Conservation (phyloP, 2,113 vertebrate genomes). For the Microcebus tavaratra region DNA sequence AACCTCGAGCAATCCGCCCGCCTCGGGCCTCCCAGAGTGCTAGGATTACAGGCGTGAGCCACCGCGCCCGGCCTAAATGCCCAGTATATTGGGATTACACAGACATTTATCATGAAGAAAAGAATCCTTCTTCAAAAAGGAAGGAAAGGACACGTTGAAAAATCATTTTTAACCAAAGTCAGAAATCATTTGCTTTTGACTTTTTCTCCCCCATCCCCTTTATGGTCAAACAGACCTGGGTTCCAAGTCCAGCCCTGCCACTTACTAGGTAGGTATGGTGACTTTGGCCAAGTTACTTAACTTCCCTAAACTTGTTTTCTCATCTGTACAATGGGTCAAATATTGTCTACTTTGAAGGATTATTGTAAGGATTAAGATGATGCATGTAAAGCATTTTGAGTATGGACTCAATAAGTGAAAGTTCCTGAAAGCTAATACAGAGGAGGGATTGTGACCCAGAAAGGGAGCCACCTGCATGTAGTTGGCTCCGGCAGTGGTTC, state of each 20-base stretch:
- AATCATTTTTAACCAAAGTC: background rate
- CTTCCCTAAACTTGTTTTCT: background rate
- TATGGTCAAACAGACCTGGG: background rate
- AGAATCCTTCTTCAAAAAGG: background rate
- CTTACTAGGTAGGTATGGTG: background rate
- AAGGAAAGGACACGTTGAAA: background rate
- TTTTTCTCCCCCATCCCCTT: background rate
- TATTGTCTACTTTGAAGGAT: background rate
- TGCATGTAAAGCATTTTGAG: background rate
- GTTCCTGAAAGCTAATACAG: background rate
- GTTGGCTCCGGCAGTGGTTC: background rate
- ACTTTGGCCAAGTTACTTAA: background rate
- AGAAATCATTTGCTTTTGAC: background rate
- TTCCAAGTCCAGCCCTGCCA: background rate
- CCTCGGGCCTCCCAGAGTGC: too few relatives aligned
- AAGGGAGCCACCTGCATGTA: rapidly evolving
- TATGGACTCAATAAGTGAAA: too few relatives aligned
- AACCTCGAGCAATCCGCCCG: too few relatives aligned
- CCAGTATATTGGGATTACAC: background rate
- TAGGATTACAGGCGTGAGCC: too few relatives aligned
- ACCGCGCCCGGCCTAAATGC: background rate
- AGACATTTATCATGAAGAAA: background rate
- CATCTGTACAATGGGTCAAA: background rate
- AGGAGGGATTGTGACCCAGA: background rate
- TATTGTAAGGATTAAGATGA: background rate